Percentiles rank a stretch among this genome's conserved stretches.
These are phyloP conservation scores for Cygnus atratus DNA, from an alignment of 2,113 vertebrate genomes.

Conservation along the genomic window DNA sequence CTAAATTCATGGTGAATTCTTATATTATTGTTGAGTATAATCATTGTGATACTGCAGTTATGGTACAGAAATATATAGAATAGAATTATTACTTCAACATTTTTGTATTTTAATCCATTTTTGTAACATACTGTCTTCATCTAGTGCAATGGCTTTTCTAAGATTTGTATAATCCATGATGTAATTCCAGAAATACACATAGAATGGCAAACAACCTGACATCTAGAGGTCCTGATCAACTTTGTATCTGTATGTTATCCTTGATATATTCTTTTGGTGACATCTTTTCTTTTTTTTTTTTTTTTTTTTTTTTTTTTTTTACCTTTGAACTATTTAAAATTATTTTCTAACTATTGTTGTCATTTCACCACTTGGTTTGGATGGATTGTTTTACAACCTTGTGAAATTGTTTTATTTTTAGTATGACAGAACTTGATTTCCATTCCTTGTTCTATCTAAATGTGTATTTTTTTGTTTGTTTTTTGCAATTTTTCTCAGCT, in stretches of 20 bases:
- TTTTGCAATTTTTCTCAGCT: neutral
- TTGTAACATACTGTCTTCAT: neutral
- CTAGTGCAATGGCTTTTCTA: neutral
- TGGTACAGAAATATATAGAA: neutral
- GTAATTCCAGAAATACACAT: neutral
- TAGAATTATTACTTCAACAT: neutral
- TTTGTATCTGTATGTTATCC: neutral
- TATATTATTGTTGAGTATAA: neutral
- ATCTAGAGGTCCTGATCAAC: neutral
- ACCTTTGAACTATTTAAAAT: neutral
- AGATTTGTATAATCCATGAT: neutral
- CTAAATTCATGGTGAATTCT: neutral
- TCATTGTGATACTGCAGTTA: neutral
- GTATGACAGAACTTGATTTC: neutral
- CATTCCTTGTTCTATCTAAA: neutral
- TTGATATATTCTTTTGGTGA: neutral
- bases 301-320: neutral
- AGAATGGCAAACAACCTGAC: neutral
- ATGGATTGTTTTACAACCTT: neutral
- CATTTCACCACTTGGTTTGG: neutral
- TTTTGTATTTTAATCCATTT: neutral
- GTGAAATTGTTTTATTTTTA: neutral
- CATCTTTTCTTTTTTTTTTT: neutral
- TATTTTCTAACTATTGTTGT: neutral
- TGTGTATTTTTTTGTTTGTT: neutral